Conservation (phyloP, 1,140 invertebrate species). For the Laupala kohalensis region DNA sequence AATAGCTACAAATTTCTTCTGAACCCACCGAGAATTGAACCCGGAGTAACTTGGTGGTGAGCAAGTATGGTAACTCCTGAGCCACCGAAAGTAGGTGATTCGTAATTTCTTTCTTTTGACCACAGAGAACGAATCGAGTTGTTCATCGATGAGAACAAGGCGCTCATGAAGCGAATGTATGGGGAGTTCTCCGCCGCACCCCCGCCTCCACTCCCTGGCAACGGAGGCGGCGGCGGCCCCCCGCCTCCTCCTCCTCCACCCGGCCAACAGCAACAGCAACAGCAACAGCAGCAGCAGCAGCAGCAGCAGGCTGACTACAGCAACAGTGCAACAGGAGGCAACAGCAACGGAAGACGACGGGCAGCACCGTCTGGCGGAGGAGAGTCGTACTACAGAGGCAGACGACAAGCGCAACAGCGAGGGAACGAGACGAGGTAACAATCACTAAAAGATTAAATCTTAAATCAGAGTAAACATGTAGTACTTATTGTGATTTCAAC, state of each 20-base stretch:
- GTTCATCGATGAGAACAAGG: conserved; percentile 89
- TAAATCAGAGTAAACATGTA: no score
- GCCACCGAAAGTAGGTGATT: no score
- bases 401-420: conserved; percentile 24
- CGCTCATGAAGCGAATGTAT: conserved; percentile 83
- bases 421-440: background rate
- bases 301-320: conserved; percentile 21
- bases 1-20: no score
- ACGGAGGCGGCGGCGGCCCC: conserved; percentile 4
- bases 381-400: conserved; percentile 38
- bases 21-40: no score
- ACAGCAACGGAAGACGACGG: no score
- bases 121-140: conserved; percentile 74
- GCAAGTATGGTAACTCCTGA: no score
- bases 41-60: no score
- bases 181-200: conserved; percentile 61
- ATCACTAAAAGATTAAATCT: no score
- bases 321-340: conserved; percentile 28
- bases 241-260: background rate
- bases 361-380: conserved; percentile 20
- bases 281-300: conserved; percentile 27
- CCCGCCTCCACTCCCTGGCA: conserved; percentile 30
- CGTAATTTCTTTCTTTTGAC: conserved; percentile 19
- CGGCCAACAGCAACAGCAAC: conserved; percentile 30
- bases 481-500: no score